Evolutionary conservation across 1,140 invertebrate genomes (phyloP), one percentile per base, ranked within the genome.

Genomic region (Drosophila lowei): DNA sequence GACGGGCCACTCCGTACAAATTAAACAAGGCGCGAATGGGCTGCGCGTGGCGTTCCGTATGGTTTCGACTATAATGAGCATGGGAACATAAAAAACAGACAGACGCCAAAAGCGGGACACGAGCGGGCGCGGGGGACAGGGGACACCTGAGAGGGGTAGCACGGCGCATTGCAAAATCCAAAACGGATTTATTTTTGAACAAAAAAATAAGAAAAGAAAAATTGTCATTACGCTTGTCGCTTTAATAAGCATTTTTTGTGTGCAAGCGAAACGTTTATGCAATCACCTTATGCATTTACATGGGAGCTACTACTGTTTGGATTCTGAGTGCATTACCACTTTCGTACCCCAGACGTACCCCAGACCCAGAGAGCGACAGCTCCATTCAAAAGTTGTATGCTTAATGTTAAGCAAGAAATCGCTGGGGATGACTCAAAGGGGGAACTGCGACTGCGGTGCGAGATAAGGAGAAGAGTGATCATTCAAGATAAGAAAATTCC

Each of bases 141-240:
- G 15, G 44, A 23, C 8, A n/a, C 28, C 28, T 28, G 28, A 25
- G 28, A 28, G 6, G 41, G 44, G 55, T 18, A 7, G 38, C 4
- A 18, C 16, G 72, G 13, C 28, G 57, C 43, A 67, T 76, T 81
- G 78, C 78, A 78, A 81, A 79, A 84, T 75, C 67, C 71, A 84
- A 84, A 79, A 84, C 80, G 62, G 43, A 67, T 79, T 79, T 85
- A 84, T 79, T 76, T 85, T 76, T 67, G 74, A 38, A 38, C 30
- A 34, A 34, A 9, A 63, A 71, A 9, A 63, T 64, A 34, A 34
- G 9, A 13, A 13, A 13, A 13, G 4, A 38, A 13, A 72, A 73
- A 73, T 76, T 85, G 59, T 64, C 79, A 84, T 79, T 84, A 84
- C 79, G 80, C 72, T 83, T 84, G 79, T 84, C 65, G 65, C 72